Evolutionary conservation across 2,113 vertebrate species (phyloP), one percentile per base, ranked within the genome.

Genomic region (Notechis scutatus): DNA sequence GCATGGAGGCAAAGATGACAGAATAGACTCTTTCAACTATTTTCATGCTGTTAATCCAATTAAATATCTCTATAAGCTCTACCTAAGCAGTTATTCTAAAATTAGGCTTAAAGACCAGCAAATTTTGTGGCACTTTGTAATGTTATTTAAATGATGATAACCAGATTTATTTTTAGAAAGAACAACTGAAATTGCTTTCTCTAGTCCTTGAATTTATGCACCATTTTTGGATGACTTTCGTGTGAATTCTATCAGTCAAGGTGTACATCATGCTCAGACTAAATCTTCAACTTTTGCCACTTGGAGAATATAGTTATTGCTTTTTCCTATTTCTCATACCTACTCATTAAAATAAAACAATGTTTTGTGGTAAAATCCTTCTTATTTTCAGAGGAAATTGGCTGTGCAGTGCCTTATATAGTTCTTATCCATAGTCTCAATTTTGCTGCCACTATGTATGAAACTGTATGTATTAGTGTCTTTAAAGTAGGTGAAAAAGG

Each of bases 341-440:
- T 91, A 24, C 34, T 93, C 54, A 91, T 85, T 93, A 88, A 91
- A 93, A 74, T 52, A 59, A 90, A 91, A 87, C n/a, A 39, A 23
- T 18, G 29, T 64, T 90, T 90, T 81, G 55, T 26, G 69, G 11
- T 1, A 1, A 93, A 57, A 91, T 90, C 87, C 0, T 21, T 85
- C 0, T 26, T 39, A 69, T 90, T 93, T 57, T 47, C 39, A 74
- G 0, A 64, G 57, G 42, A 86, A 87, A 54, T 74, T 91, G n/a
- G 81, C 0, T 86, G 93, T 69, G 0, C 11, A 61, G 55, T 94
- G 12, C 0, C 20, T 85, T n/a, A 14, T 54, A 87, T 86, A 91
- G 21, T 91, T 89, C 9, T 10, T 91, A 91, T 93, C 2, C 5
- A 8, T 81, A 42, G 29, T 92, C 34, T 92, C 34, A 4, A 23